phyloP scores from a whole-genome alignment of 2,797 vertebrate genomes.

The Craterocephalus amniculus region DNA sequence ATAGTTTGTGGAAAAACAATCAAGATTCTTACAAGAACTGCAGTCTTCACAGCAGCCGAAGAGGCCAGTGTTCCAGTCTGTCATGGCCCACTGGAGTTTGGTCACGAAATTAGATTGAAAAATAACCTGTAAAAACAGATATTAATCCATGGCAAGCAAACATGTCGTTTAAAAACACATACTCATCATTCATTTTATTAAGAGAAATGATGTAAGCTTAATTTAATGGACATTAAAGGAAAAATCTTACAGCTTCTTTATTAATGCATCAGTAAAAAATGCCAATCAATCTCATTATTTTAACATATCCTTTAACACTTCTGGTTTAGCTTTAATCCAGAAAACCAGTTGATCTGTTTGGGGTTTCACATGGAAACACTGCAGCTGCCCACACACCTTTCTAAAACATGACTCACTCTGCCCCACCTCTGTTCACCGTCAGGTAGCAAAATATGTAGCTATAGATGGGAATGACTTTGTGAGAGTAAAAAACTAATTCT shows the following conservation, averaged over 20 bases:
- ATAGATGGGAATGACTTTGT: background rate
- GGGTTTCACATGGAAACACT: background rate
- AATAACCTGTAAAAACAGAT: slow-evolving; percentile 14
- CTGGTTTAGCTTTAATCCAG: background rate
- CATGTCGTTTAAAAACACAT: background rate
- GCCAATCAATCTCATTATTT: background rate
- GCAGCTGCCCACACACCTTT: background rate
- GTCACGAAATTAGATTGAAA: background rate
- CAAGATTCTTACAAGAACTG: slow-evolving; percentile 49
- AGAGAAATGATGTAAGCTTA: background rate
- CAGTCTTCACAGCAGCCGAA: slow-evolving; percentile 50
- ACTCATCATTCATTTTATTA: background rate
- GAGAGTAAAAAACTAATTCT: background rate
- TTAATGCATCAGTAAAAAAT: background rate
- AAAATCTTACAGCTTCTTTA: background rate
- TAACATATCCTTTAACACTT: background rate
- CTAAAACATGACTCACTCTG: background rate
- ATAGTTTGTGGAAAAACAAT: background rate
- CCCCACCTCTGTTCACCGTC: background rate
- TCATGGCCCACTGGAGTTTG: slow-evolving; percentile 32
- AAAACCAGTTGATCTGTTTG: background rate
- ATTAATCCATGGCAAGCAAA: background rate
- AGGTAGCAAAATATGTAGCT: background rate
- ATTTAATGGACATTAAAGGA: background rate
- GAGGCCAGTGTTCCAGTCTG: slow-evolving; percentile 56